Conservation (phyloP, 1,140 invertebrate species). For the Brachionus rubens region DNA sequence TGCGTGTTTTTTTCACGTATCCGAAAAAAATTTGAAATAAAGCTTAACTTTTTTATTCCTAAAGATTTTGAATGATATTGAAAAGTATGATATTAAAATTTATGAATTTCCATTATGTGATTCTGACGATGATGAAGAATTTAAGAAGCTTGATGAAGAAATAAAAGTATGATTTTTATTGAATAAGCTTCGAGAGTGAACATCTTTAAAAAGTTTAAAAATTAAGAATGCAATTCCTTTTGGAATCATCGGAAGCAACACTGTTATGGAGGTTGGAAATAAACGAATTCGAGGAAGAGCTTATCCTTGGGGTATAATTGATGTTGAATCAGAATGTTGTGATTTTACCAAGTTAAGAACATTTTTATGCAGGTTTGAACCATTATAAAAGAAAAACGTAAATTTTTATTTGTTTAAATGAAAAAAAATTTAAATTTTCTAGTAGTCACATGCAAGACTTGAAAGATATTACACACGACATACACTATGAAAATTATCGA, state of each 20-base stretch:
- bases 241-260: slow-evolving; percentile 90
- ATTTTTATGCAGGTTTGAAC: slow-evolving; percentile 19
- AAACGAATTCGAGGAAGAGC: slow-evolving; percentile 66
- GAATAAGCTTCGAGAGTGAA: too few species aligned
- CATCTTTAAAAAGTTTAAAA: background rate
- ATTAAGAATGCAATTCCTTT: slow-evolving; percentile 69
- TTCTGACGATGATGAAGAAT: slow-evolving; percentile 61
- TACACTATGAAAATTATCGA: slow-evolving; percentile 60
- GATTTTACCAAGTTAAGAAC: slow-evolving; percentile 36
- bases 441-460: slow-evolving; percentile 62
- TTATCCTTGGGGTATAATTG: slow-evolving; percentile 96
- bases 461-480: slow-evolving; percentile 59
- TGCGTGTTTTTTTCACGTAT: too few species aligned
- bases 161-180: background rate
- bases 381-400: background rate
- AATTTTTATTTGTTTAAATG: slow-evolving; percentile 41
- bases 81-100: slow-evolving; percentile 94
- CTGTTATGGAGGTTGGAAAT: slow-evolving; percentile 76
- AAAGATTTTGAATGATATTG: slow-evolving; percentile 75
- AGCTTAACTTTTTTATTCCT: background rate
- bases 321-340: slow-evolving; percentile 60
- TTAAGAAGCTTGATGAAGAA: slow-evolving; percentile 48
- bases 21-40: too few species aligned
- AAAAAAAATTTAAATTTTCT: background rate
- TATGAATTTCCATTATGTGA: slow-evolving; percentile 82